Evolutionary conservation across 35 echinoderm and acorn worm genomes (phyloP).

Genomic region (Diadema setosum): DNA sequence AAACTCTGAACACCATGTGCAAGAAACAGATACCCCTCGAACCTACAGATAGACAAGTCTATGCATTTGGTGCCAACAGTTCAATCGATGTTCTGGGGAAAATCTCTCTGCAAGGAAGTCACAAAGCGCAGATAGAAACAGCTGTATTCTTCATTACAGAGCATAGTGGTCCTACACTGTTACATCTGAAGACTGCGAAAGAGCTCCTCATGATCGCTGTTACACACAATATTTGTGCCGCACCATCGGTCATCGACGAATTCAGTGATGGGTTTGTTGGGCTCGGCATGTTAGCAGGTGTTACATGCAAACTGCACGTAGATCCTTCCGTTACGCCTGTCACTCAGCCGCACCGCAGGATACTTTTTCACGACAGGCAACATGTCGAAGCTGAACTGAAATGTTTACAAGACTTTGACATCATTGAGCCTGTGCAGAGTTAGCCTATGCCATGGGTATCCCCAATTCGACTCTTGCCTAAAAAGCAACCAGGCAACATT

Average conservation of each 20-base stretch:
- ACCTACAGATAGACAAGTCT: conserved; percentile 16
- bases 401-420: conserved; percentile 44
- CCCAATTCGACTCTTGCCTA: conserved; percentile 61
- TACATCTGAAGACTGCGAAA: conserved; percentile 53
- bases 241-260: not conserved
- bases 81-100: conserved; percentile 43
- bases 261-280: conserved; percentile 22
- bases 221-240: not conserved
- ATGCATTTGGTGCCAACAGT: conserved; percentile 70
- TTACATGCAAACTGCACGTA: conserved; percentile 54
- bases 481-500: conserved; percentile 53
- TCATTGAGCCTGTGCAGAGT: conserved; percentile 60
- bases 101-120: conserved; percentile 6
- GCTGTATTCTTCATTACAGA: conserved; percentile 49
- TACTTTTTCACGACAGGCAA: conserved; percentile 57
- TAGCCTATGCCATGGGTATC: conserved; percentile 83
- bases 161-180: conserved; percentile 27
- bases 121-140: conserved; percentile 1
- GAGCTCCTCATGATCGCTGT: conserved; percentile 28
- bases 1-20: not conserved
- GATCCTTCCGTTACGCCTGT: conserved; percentile 34
- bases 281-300: conserved; percentile 40
- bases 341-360: conserved; percentile 56
- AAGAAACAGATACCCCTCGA: not conserved
- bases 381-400: conserved; percentile 56